Conservation (phyloP, 30 jellyfish, hydroid and myxozoan species). For the Hydractinia echinata region DNA sequence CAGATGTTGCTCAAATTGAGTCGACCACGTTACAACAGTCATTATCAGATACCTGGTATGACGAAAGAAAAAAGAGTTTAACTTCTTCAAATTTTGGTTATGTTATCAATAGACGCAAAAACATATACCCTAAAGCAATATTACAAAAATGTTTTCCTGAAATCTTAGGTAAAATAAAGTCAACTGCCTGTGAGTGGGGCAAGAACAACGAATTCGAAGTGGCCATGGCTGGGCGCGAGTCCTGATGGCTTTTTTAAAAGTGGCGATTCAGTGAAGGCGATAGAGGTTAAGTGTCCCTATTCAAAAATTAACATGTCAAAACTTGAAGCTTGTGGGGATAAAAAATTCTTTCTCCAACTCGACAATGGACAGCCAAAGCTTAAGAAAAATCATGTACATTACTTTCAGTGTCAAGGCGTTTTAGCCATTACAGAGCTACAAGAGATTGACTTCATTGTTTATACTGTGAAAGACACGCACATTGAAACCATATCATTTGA, state of each 20-base stretch:
- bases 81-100: neutral
- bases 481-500: conserved; percentile 31
- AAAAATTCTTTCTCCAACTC: conserved; percentile 20
- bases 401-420: conserved; percentile 55
- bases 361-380: conserved; percentile 10
- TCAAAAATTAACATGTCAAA: too few relatives aligned
- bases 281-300: conserved; percentile 39
- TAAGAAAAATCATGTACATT: conserved; percentile 35
- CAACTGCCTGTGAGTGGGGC: conserved; percentile 59
- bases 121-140: neutral
- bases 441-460: conserved; percentile 53
- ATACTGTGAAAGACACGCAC: conserved; percentile 31
- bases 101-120: neutral
- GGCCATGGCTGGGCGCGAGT: conserved; percentile 59
- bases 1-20: too few relatives aligned
- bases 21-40: too few relatives aligned
- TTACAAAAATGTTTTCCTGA: neutral
- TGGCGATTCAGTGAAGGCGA: conserved; percentile 11
- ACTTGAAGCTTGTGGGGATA: too few relatives aligned
- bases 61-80: neutral
- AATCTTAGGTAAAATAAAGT: too few relatives aligned
- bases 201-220: conserved; percentile 31
- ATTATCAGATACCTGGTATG: too few relatives aligned
- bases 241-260: conserved; percentile 25
- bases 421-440: too few relatives aligned